Percentiles rank a stretch among this genome's conserved stretches.
Evolutionary conservation across 1,140 invertebrate species (phyloP).

Genomic region (Adoxophyes honmai): DNA sequence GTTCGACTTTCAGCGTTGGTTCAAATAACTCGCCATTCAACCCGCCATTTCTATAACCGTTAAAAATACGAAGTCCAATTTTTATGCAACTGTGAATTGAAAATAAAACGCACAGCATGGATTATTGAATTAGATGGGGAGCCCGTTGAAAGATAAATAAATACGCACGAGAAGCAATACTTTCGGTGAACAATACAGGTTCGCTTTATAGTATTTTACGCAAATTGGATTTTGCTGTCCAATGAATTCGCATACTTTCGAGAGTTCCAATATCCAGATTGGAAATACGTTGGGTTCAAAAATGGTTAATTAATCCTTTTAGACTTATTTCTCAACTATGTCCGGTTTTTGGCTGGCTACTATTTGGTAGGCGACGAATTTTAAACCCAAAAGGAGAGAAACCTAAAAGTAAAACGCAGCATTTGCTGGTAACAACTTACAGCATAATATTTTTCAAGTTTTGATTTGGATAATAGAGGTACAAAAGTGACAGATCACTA

Average conservation of each 20-base stretch:
- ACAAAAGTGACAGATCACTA: too few relatives aligned
- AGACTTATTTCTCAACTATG: too few relatives aligned
- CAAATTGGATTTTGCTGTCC: constrained; percentile 40
- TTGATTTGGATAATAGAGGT: too few relatives aligned
- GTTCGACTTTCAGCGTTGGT: not conserved
- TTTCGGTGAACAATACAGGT: constrained; percentile 21
- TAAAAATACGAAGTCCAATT: not conserved
- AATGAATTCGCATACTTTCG: not conserved
- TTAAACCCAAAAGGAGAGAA: too few relatives aligned
- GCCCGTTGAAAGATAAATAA: constrained; percentile 32
- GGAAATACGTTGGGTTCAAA: not conserved
- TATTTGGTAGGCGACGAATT: too few relatives aligned
- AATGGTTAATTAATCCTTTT: too few relatives aligned
- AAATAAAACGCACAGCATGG: constrained; percentile 19
- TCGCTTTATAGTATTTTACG: constrained; percentile 54
- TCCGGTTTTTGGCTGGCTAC: too few relatives aligned
- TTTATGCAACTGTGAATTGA: constrained; percentile 21
- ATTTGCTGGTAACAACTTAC: too few relatives aligned
- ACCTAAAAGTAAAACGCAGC: too few relatives aligned
- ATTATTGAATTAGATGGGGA: constrained; percentile 27
- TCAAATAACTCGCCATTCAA: not conserved
- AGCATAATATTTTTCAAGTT: too few relatives aligned
- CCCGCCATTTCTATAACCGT: not conserved
- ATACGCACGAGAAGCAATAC: constrained; percentile 32
- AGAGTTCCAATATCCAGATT: not conserved